Conservation (phyloP, 2,888 invertebrate genomes). For the Micoletzkya japonica region DNA sequence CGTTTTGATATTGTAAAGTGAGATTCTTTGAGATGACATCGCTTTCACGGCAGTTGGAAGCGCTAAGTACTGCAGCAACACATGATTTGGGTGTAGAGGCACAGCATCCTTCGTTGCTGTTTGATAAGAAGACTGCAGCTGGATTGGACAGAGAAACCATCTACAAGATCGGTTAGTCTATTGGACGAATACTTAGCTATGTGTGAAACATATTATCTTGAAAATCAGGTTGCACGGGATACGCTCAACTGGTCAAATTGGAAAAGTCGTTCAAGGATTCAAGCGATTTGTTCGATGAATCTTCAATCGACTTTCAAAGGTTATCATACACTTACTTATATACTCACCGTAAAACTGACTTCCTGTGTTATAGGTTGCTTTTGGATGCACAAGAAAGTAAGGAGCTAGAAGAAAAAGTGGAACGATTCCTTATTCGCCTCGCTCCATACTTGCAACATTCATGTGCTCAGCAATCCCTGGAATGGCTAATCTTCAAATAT, state of each 20-base stretch:
- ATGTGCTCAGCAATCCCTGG: slow-evolving; percentile 84
- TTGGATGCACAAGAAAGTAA: slow-evolving; percentile 78
- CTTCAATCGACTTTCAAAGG: slow-evolving; percentile 74
- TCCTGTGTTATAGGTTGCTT: slow-evolving; percentile 64
- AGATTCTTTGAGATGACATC: slow-evolving; percentile 65
- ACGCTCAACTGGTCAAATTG: slow-evolving; percentile 79
- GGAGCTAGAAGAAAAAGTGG: slow-evolving; percentile 77
- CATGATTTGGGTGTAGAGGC: slow-evolving; percentile 59
- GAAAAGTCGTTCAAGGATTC: slow-evolving; percentile 78
- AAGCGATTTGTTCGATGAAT: slow-evolving; percentile 78
- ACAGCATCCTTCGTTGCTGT: slow-evolving; percentile 78
- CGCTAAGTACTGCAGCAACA: slow-evolving; percentile 65
- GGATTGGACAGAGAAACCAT: slow-evolving; percentile 81
- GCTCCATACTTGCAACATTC: slow-evolving; percentile 87
- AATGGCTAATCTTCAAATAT: slow-evolving; percentile 85
- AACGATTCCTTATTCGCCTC: slow-evolving; percentile 77
- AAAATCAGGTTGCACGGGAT: slow-evolving; percentile 79
- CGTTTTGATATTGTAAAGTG: too few relatives aligned
- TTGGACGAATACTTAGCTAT: slow-evolving; percentile 22
- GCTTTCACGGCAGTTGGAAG: slow-evolving; percentile 65
- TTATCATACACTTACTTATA: slow-evolving; percentile 2
- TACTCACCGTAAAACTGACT: slow-evolving; percentile 22
- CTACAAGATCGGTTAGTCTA: slow-evolving; percentile 78
- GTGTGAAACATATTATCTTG: slow-evolving; percentile 22
- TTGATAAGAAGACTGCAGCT: slow-evolving; percentile 86